Conservation (phyloP, 2,113 vertebrate species). For the Eulacestoma nigropectus region DNA sequence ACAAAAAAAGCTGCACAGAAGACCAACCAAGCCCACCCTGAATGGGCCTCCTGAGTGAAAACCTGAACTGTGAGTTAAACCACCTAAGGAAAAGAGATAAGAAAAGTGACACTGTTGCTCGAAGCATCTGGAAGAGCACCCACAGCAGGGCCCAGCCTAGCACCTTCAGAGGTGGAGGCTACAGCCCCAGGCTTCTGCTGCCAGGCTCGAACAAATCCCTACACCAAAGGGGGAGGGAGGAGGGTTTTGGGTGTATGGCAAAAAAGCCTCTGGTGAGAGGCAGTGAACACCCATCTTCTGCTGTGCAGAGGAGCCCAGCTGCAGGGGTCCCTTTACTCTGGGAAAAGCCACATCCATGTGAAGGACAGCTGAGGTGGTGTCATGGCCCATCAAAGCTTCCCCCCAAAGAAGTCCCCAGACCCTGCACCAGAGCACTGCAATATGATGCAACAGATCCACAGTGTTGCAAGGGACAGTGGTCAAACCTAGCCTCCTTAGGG, state of each 20-base stretch:
- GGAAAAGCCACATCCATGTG: not conserved
- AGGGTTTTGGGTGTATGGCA: fast-evolving
- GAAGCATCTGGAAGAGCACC: not conserved
- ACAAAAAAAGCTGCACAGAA: not conserved
- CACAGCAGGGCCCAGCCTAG: not conserved
- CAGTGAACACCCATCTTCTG: not conserved
- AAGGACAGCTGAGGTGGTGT: not conserved
- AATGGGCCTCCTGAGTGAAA: not conserved
- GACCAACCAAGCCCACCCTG: not conserved
- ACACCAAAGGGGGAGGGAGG: fast-evolving
- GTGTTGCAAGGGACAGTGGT: not conserved
- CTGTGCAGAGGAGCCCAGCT: not conserved
- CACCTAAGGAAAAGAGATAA: not conserved
- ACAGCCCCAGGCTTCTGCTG: not conserved
- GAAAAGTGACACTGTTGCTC: not conserved
- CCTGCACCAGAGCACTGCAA: not conserved
- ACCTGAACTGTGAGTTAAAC: not conserved
- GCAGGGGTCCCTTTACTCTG: not conserved
- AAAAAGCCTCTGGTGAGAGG: not conserved
- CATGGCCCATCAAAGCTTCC: not conserved
- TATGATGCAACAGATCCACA: not conserved
- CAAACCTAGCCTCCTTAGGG: not conserved
- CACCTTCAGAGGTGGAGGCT: not conserved
- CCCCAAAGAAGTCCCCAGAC: not conserved
- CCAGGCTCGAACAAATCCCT: not conserved